Evolutionary conservation across 2,888 invertebrate genomes (phyloP), one percentile per base, ranked within the genome.

Genomic region (Cataglyphis cursor): DNA sequence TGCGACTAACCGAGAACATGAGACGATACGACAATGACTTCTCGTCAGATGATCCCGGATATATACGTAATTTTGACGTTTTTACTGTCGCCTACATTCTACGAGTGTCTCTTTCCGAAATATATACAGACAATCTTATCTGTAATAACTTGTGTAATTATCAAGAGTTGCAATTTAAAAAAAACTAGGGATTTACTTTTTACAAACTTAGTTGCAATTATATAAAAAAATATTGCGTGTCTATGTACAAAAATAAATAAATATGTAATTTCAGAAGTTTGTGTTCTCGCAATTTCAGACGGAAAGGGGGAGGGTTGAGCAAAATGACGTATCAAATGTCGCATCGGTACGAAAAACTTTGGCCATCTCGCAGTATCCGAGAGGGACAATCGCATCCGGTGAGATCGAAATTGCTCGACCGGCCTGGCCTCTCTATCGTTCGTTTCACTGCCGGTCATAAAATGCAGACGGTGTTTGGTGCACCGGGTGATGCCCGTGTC

Each of bases 391-490:
- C 70, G 65, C 44, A 54, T 82, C 62, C n/a, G 10, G 48, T 57
- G 74, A 80, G 84, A 84, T 84, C 73, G 35, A 84, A 86, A 88
- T 88, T 87, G 76, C 82, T 74, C 81, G 75, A 48, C 66, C 85
- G 44, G 74, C 64, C 59, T 64, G 78, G 51, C 54, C 81, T 66
- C 81, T 66, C 64, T 81, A 73, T 35, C 74, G 61, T 82, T 81
- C 73, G 85, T 85, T 88, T 85, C 83, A 86, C 78, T 70, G 81
- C 59, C 86, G 78, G 51, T 81, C 86, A 76, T 88, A 88, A 88
- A 88, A 82, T 35, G 84, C 88, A 86, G 68, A 78, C 82, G 87
- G 87, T 82, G 86, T 88, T 87, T 82, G 68, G 74, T 64, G 59
- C 81, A 57, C 66, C 48, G 75, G 74, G 59, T 66, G 81, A 76